Evolutionary conservation across 2,113 vertebrate genomes (phyloP), one percentile per base, ranked within the genome.

Genomic region (Nycticryphes semicollaris): DNA sequence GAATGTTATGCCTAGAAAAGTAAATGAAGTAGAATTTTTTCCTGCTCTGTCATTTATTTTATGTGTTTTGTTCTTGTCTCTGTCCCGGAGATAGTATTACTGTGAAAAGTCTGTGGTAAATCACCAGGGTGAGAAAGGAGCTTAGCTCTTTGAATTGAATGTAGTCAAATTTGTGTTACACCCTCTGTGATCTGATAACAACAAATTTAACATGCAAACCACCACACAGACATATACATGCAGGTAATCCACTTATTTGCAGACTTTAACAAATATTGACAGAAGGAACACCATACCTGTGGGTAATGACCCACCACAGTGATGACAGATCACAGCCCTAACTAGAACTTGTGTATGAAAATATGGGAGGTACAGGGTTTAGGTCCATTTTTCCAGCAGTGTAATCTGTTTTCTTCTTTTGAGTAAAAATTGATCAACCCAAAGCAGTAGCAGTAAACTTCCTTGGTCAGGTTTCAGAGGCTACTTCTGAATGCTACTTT

Each of bases 251-350:
- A 59, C 27, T 89, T 95, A 89, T 89, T 93, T 93, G 63, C 69
- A 81, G 68, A 86, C 75, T 88, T 94, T n/a, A 91, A 41, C 79
- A 96, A 95, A 95, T 89, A 93, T 88, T 94, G 92, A 86, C 89
- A 72, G 68, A 86, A 95, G 82, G 56, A 96, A 91, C 64, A 86
- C 47, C 77, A 63, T 84, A 66, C 39, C 51, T 76, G 64, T 51
- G 74, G 75, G 47, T 74, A 79, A 86, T 85, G 56, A 86, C 47
- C 66, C 76, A 93, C 86, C 60, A 67, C 70, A 50, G 62, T 66
- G 76, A 24, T 87, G 91, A 84, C 53, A 92, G 66, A 77, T 75
- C 57, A 73, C 45, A 90, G 18, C 20, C 57, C 41, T 75, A 51
- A 43, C 59, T 22, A 48, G 25, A 93, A 23, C 31, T 72, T 56